phyloP scores from a whole-genome alignment of 2,888 invertebrate species.

The Drosophila acutilabella region DNA sequence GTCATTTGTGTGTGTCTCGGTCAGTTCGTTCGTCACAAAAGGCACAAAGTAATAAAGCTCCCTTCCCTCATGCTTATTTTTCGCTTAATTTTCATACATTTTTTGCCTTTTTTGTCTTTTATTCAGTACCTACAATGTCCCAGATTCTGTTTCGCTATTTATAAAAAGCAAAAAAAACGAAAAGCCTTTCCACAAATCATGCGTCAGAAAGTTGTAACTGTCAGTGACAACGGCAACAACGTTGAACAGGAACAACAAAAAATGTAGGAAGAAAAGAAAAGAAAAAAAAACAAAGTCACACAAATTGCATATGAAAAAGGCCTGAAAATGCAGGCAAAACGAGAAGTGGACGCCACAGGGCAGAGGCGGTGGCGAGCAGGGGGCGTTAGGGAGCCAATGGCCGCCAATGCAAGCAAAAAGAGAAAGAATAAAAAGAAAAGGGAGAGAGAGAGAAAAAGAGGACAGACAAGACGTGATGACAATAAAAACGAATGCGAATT shows the following conservation, averaged over 20 bases:
- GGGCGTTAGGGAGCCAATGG: slow-evolving; percentile 45
- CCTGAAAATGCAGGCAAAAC: slow-evolving; percentile 29
- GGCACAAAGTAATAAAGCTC: slow-evolving; percentile 36
- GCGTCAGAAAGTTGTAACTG: slow-evolving; percentile 79
- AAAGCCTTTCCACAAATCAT: slow-evolving; percentile 77
- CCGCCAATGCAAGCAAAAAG: slow-evolving; percentile 45
- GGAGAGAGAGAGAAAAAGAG: slow-evolving; percentile 41
- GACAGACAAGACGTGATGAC: slow-evolving; percentile 61
- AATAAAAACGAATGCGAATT: slow-evolving; percentile 78
- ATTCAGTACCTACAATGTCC: slow-evolving; percentile 50
- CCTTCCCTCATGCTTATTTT: slow-evolving; percentile 23
- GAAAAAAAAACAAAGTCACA: slow-evolving; percentile 31
- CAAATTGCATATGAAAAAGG: slow-evolving; percentile 60
- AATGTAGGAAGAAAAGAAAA: slow-evolving; percentile 54
- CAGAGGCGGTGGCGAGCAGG: slow-evolving; percentile 3
- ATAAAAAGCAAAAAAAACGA: slow-evolving; percentile 60
- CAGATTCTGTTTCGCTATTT: slow-evolving; percentile 61
- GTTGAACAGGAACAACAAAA: slow-evolving; percentile 22
- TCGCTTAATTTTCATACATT: slow-evolving; percentile 25
- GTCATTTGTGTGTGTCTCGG: slow-evolving; percentile 25
- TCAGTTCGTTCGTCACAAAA: slow-evolving; percentile 24
- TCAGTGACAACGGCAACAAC: slow-evolving; percentile 57
- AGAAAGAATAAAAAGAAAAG: slow-evolving; percentile 12
- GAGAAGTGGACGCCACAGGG: slow-evolving; percentile 1
- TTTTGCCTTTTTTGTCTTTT: not conserved